Base-by-base conservation (phyloP, 2,888 invertebrate genomes). In the Cylindroiulus punctatus region DNA sequence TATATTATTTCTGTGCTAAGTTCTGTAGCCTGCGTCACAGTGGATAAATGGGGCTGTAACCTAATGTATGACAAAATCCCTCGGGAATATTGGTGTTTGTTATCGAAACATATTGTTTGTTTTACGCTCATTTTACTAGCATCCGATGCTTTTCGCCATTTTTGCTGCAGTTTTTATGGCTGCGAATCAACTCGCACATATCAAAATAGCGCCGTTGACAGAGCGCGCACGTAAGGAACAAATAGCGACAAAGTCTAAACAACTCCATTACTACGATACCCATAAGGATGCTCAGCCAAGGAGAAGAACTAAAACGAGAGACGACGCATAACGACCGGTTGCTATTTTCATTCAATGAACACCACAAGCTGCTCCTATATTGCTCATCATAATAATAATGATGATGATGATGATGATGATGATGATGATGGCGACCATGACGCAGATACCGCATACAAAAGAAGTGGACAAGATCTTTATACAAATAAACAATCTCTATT, bases 71-170 rank as follows among this genome's bases (percentile, higher is more conserved):
- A 76, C 76, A 76, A 76, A 76, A 76, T 30, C 76, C 76, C 76
- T 0, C 7, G 0, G 76, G 76, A 76, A 76, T 76, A 76, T 76
- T 76, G 76, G 76, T 76, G 76, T 76, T 76, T 76, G 76, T 76
- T 76, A 76, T 76, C 76, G 76, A 76, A 76, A 76, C 30, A 30
- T 76, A 76, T 76, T 76, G 76, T 76, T 76, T 76, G 26, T 76
- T 76, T 76, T 76, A 76, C 76, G 76, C 76, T 76, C 76, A 76
- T 76, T 76, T 76, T 76, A 76, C 76, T 76, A 76, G 76, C 76
- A 76, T 76, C 76, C 76, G 76, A 76, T 76, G 76, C 30, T 14
- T 76, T 30, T 30, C 76, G 76, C 76, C 30, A 76, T 76, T 76
- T 44, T 76, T 30, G 30, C 26, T 76, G 76, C 76, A 76, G 76